Evolutionary conservation across 2,797 vertebrate species (phyloP).

Genomic region (Sebastes itinus): DNA sequence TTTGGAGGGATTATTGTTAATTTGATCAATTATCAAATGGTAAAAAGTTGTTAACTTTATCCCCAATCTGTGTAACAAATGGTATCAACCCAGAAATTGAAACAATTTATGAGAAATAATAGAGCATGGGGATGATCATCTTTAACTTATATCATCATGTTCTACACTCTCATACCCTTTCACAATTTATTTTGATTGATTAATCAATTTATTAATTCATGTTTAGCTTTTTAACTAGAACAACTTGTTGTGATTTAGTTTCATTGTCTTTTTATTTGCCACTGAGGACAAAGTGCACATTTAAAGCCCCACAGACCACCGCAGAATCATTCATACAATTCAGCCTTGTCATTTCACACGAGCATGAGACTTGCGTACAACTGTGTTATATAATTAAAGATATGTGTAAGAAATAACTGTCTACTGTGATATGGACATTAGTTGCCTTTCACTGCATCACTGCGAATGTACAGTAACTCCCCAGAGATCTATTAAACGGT

Average conservation of each 20-base stretch:
- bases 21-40: no score
- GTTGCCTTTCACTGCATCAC: neutral
- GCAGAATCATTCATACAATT: neutral
- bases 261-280: neutral
- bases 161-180: no score
- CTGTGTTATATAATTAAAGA: neutral
- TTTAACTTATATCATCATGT: no score
- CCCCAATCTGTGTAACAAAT: no score
- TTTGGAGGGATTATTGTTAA: no score
- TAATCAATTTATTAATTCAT: no score
- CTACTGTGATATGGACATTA: neutral
- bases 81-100: no score
- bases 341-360: neutral
- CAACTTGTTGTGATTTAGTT: neutral
- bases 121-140: no score
- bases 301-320: neutral
- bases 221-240: no score
- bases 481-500: neutral
- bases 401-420: neutral
- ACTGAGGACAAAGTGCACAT: neutral
- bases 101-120: no score
- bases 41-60: no score
- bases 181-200: no score
- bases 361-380: neutral
- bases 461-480: neutral